Evolutionary conservation across 1,140 invertebrate species (phyloP).

Genomic region (Saccostrea echinata): DNA sequence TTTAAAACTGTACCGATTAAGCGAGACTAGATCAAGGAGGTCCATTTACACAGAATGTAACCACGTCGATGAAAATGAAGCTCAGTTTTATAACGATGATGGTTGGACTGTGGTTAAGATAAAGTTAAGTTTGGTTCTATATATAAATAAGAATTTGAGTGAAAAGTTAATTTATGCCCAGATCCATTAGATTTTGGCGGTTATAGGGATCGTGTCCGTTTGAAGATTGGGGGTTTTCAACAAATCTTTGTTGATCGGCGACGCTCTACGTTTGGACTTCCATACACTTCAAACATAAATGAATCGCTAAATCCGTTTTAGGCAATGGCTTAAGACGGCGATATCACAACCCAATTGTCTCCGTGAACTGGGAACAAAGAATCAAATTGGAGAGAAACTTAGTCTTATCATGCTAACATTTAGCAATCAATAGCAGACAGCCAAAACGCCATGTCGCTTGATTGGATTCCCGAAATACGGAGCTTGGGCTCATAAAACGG

Average conservation of each 20-base stretch:
- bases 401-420: slow-evolving; percentile 13
- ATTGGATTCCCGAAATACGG: not conserved
- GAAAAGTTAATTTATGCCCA: slow-evolving; percentile 30
- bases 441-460: not conserved
- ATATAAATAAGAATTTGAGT: not conserved
- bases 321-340: slow-evolving; percentile 21
- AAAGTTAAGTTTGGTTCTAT: not conserved
- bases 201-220: slow-evolving; percentile 7
- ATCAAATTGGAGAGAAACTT: slow-evolving; percentile 24
- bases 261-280: not conserved
- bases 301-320: slow-evolving; percentile 30
- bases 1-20: slow-evolving; percentile 4
- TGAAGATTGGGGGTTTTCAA: slow-evolving; percentile 18
- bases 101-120: not conserved
- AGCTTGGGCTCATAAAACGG: not conserved
- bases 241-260: slow-evolving; percentile 16
- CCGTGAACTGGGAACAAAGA: slow-evolving; percentile 27
- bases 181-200: slow-evolving; percentile 16
- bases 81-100: not conserved
- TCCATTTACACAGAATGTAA: not conserved
- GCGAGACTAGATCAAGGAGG: not conserved
- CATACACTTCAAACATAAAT: slow-evolving; percentile 23
- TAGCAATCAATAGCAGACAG: slow-evolving; percentile 12
- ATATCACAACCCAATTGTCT: slow-evolving; percentile 29
- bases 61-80: not conserved